Evolutionary conservation across 2,113 vertebrate species (phyloP).

Genomic region (Arizona elegans): DNA sequence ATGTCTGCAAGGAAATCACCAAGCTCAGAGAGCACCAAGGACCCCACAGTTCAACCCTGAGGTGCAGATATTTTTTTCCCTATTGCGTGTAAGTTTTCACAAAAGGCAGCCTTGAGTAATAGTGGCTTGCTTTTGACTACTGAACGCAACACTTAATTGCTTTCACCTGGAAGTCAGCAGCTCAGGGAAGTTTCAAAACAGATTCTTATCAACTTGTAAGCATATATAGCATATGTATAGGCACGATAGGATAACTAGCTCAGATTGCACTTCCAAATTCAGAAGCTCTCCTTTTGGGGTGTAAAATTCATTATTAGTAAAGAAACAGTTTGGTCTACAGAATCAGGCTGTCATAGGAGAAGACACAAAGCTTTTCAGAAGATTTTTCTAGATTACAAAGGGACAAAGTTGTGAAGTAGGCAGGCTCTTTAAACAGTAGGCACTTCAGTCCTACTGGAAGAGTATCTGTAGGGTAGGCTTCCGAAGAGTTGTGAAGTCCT

Average conservation of each 20-base stretch:
- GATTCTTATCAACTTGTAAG: neutral
- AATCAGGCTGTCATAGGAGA: neutral
- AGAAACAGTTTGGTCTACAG: neutral
- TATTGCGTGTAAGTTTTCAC: neutral
- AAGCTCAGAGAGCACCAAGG: neutral
- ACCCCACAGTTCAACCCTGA: neutral
- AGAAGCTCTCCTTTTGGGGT: neutral
- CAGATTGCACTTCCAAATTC: neutral
- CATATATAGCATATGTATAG: neutral
- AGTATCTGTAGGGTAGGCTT: neutral
- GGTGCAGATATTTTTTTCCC: neutral
- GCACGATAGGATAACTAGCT: neutral
- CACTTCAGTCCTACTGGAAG: neutral
- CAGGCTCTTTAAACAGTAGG: neutral
- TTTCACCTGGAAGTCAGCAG: neutral
- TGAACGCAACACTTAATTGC: neutral
- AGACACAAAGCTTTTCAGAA: neutral
- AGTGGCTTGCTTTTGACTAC: neutral
- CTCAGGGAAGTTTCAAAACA: neutral
- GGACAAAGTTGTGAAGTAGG: neutral
- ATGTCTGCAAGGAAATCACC: neutral
- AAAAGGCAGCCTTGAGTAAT: neutral
- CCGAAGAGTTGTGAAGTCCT: neutral
- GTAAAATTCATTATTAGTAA: neutral
- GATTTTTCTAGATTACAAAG: neutral